These are phyloP conservation scores for Penaeus japonicus DNA, from an alignment of 1,140 invertebrate genomes.

Conservation along the genomic window DNA sequence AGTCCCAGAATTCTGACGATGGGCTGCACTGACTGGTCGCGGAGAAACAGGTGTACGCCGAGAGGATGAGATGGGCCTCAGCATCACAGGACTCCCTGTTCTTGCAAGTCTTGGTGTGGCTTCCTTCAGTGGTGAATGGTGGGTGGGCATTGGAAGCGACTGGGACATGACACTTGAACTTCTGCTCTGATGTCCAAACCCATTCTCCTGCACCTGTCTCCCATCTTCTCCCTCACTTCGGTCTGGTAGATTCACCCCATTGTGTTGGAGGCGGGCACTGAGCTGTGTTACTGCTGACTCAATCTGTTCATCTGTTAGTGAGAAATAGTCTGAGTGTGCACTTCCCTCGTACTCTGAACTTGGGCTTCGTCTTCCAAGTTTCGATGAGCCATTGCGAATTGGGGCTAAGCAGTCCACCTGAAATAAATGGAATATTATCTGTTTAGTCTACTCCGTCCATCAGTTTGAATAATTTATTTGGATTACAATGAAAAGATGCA, in stretches of 20 bases:
- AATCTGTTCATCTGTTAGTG: conserved; percentile 46
- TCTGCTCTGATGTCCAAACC: no score
- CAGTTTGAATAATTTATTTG: no score
- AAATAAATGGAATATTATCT: not conserved
- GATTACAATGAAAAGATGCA: no score
- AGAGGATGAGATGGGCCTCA: conserved; percentile 1
- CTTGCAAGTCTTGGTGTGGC: not conserved
- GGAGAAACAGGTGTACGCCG: no score
- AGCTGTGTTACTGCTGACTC: not conserved
- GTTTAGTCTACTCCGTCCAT: no score
- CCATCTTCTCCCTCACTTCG: no score
- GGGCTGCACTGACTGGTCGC: no score
- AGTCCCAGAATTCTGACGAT: not conserved
- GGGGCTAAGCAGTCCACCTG: not conserved
- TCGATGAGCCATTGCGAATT: not conserved
- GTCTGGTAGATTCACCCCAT: no score
- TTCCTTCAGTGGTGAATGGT: no score
- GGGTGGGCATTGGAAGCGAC: no score
- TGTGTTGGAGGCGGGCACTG: no score
- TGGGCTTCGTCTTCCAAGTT: not conserved
- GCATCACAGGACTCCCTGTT: conserved; percentile 15
- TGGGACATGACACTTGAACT: no score
- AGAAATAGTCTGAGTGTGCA: conserved; percentile 58
- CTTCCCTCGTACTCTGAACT: conserved; percentile 38
- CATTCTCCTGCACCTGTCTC: not conserved